Base-by-base conservation (phyloP, 2,113 vertebrate species). In the Ceyx cyanopectus region DNA sequence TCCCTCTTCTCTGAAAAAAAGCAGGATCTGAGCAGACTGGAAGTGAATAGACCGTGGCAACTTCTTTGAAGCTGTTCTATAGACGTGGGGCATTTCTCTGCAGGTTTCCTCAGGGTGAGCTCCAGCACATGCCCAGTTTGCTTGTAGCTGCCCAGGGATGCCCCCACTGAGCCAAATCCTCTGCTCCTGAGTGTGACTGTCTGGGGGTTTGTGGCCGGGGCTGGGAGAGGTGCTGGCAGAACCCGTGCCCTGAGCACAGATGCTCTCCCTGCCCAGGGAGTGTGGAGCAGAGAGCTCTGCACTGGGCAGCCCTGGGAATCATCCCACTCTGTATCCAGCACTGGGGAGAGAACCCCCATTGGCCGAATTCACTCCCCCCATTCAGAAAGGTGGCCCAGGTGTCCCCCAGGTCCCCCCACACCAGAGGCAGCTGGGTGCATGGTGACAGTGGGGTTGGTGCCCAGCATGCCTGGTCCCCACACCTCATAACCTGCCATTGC, bases 1-100 rank as follows among this genome's bases (percentile, higher is more conserved):
- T 41, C 45, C 41, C 16, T 23, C 61, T 41, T 43, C 6, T 20
- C 67, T 2, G 20, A 54, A 30, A 21, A 30, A 21, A 73, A 75
- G 58, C 51, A 45, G 89, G 37, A 21, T 78, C 94, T 94, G 96
- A 78, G 96, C 96, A 69, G 95, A 91, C 97, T 97, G 97, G 97
- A 88, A 97, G 87, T 95, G 96, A 62, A 93, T 19, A 43, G 93
- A 58, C 10, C 45, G 26, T 2, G 40, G 78, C 40, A 96, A 84
- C 80, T 70, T 80, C 79, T 96, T 96, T 93, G 97, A 95, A 93
- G 97, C 89, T 91, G 89, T 83, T 95, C 96, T 92, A 65, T 0
- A 7, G 76, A 1, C 0, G 3, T 23, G 41, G 41, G 40, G 40
- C 0, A 0, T 27, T 76, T 30, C 8, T 5, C 67, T 8, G 79